Conservation (phyloP, 2,113 vertebrate species). For the Shinisaurus crocodilurus region DNA sequence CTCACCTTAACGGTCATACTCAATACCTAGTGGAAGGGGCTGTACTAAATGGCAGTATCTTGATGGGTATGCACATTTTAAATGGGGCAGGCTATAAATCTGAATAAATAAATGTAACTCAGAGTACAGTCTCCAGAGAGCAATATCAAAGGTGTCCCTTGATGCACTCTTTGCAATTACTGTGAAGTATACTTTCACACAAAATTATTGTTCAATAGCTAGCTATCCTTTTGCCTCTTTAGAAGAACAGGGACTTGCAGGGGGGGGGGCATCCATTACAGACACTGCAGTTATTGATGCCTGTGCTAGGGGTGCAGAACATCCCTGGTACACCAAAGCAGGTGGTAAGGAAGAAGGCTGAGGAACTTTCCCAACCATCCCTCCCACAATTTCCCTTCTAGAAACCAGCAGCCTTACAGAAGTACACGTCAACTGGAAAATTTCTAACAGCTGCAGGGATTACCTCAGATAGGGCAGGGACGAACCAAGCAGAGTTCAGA, state of each 20-base stretch:
- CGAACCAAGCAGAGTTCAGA: slow-evolving; percentile 6
- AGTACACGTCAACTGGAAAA: slow-evolving; percentile 15
- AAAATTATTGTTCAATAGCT: not conserved
- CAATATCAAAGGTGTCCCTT: not conserved
- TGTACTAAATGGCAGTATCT: not conserved
- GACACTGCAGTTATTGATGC: not conserved
- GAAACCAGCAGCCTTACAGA: not conserved
- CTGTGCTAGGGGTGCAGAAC: not conserved
- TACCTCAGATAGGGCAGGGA: slow-evolving; percentile 4
- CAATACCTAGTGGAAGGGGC: not conserved
- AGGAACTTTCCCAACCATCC: not conserved
- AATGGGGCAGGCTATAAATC: not conserved
- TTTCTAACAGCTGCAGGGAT: slow-evolving; percentile 24
- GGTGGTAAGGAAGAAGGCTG: not conserved
- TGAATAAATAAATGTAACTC: not conserved
- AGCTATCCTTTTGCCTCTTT: not conserved
- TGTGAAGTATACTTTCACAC: not conserved
- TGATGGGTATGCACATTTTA: not conserved
- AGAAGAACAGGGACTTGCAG: not conserved
- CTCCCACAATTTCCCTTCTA: not conserved
- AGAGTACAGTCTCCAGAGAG: not conserved
- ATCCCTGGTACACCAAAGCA: not conserved
- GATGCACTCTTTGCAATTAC: not conserved
- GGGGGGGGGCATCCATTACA: not conserved
- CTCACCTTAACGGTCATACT: not conserved